Percentiles rank a stretch among this genome's conserved stretches.
phyloP scores from a whole-genome alignment of 2,888 invertebrate species.

The Auanema freiburgensis region DNA sequence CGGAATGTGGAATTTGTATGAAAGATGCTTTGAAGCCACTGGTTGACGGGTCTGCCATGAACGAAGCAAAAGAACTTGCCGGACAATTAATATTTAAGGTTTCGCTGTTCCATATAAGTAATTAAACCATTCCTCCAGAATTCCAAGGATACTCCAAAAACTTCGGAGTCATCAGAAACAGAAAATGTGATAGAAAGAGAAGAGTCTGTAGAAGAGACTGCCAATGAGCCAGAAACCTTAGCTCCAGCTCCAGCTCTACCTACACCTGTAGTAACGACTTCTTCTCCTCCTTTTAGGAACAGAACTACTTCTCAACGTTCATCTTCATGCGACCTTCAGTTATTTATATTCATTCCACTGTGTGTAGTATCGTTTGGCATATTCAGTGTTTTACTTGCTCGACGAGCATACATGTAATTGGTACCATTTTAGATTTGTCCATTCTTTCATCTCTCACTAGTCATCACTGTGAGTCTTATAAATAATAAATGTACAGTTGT shows the following conservation, averaged over 20 bases:
- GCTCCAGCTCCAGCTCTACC: neutral
- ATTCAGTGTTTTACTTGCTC: neutral
- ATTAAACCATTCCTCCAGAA: neutral
- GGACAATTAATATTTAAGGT: slow-evolving; percentile 25
- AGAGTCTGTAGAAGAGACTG: neutral
- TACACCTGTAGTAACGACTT: too few species aligned
- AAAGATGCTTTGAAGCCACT: slow-evolving; percentile 34
- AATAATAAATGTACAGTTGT: too few species aligned
- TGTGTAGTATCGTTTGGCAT: slow-evolving; percentile 1
- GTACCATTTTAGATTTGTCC: too few species aligned
- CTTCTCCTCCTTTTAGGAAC: too few species aligned
- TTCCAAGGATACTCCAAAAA: neutral
- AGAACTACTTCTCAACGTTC: neutral
- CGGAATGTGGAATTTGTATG: slow-evolving; percentile 39
- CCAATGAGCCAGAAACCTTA: neutral
- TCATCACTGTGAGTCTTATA: too few species aligned
- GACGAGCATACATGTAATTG: neutral
- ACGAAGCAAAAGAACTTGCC: slow-evolving; percentile 32
- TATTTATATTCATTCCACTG: slow-evolving; percentile 1
- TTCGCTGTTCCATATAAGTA: neutral
- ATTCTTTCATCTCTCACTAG: too few species aligned
- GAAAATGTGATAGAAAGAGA: neutral
- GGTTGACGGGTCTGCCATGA: slow-evolving; percentile 27
- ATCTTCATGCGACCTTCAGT: neutral
- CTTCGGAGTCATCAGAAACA: neutral